These are phyloP conservation scores for Larimichthys polyactis DNA, from an alignment of 2,113 vertebrate genomes.

Conservation along the genomic window DNA sequence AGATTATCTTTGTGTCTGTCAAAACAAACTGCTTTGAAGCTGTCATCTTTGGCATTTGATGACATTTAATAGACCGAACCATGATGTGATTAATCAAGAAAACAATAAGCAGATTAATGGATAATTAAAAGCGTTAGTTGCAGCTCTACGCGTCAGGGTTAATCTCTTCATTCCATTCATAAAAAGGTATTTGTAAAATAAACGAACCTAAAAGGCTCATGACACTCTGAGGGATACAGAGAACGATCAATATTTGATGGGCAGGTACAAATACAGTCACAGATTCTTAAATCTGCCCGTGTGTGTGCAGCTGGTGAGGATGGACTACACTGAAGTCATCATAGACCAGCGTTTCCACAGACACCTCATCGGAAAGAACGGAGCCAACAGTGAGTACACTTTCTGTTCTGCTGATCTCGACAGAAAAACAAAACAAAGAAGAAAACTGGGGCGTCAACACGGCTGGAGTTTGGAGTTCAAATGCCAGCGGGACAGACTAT, in stretches of 20 bases:
- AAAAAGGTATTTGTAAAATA: not conserved
- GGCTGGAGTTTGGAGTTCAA: not conserved
- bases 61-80: not conserved
- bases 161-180: not conserved
- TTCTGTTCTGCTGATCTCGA: not conserved
- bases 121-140: not conserved
- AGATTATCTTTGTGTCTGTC: not conserved
- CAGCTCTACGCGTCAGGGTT: not conserved
- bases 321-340: conserved; percentile 88
- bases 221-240: not conserved
- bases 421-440: not conserved
- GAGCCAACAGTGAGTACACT: conserved; percentile 84
- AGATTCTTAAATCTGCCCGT: not conserved
- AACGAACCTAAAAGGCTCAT: not conserved
- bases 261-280: not conserved
- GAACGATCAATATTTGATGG: not conserved
- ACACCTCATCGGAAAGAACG: conserved; percentile 87
- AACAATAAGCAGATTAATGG: not conserved
- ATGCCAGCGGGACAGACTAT: not conserved
- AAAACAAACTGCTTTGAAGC: not conserved
- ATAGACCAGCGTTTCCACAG: conserved; percentile 87
- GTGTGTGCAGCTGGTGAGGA: conserved; percentile 82
- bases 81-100: not conserved
- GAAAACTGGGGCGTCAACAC: not conserved
- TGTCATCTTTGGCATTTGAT: not conserved